Evolutionary conservation across 2,888 invertebrate species (phyloP), one percentile per base, ranked within the genome.

Genomic region (Crepidodera aurea): DNA sequence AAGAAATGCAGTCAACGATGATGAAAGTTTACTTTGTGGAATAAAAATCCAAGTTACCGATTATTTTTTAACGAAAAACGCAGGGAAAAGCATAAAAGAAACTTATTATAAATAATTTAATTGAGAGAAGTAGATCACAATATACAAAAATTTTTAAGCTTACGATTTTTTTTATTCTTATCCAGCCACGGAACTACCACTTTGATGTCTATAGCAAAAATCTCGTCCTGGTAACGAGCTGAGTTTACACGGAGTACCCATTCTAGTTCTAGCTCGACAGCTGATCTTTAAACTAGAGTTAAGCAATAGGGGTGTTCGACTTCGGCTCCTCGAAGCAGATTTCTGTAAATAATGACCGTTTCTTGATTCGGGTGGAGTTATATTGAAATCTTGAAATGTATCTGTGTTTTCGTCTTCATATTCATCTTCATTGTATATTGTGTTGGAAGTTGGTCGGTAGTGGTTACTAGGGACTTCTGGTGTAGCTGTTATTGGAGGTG

Each of bases 191-290:
- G 81, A 82, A 70, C 79, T 78, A 7, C 81, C 82, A 15, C 60
- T 68, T 66, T 79, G 77, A 73, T 81, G 82, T 22, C 79, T 73
- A 61, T 75, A 73, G 68, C 82, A 82, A 65, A 64, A 80, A 66
- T 80, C 78, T 39, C 79, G 69, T 18, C 81, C 82, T 22, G 74
- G 69, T 25, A 76, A 16, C 16, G 77, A 64, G 7, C 69, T 68
- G 51, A 80, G 64, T 68, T 79, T 81, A 63, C 82, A 82, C 18
- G 77, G 77, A 1, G 78, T 79, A 6, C 82, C 82, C 46, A 73
- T 54, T 54, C 80, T 69, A 18, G 82, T 82, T 67, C 62, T 77
- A 1, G 78, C 81, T 19, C 63, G 60, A 63, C 82, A 82, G 10
- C 62, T 56, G 6, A 65, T 66, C 63, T 68, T 77, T 3, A 64